A percentile compares a stretch with the other conserved stretches of the same genome.
phyloP scores from a whole-genome alignment of 1,140 invertebrate species.

The Macrosteles quadrilineatus region DNA sequence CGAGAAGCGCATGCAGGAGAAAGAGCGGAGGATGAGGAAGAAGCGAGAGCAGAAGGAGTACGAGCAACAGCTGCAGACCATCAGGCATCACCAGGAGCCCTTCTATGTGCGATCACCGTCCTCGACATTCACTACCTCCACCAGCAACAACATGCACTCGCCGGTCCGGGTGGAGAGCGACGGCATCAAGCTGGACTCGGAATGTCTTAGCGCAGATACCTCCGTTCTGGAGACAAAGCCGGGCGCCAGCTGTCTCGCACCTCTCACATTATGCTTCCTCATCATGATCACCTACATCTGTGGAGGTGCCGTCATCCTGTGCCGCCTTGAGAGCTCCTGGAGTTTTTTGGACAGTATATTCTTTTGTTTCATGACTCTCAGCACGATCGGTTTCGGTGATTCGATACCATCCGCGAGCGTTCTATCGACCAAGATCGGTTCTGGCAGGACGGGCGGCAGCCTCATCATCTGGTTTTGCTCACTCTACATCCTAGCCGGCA shows the following conservation, averaged over 20 bases:
- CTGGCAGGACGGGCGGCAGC: slow-evolving; percentile 52
- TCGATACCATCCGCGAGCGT: slow-evolving; percentile 68
- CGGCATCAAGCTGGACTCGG: slow-evolving; percentile 42
- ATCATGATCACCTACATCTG: slow-evolving; percentile 84
- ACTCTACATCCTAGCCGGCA: slow-evolving; percentile 92
- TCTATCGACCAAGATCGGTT: slow-evolving; percentile 44
- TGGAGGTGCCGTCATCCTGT: slow-evolving; percentile 84
- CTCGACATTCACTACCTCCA: slow-evolving; percentile 34
- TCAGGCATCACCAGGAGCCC: slow-evolving; percentile 69
- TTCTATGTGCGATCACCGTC: slow-evolving; percentile 65
- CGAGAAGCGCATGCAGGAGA: slow-evolving; percentile 74
- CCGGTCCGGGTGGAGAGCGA: slow-evolving; percentile 27
- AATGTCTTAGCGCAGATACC: slow-evolving; percentile 25
- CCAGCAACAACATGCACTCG: slow-evolving; percentile 29
- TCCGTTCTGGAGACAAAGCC: slow-evolving; percentile 39
- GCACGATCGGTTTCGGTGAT: slow-evolving; percentile 90
- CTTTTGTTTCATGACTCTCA: slow-evolving; percentile 92
- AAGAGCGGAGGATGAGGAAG: slow-evolving; percentile 72
- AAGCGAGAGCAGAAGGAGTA: slow-evolving; percentile 75
- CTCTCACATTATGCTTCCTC: slow-evolving; percentile 71
- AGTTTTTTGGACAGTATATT: slow-evolving; percentile 87
- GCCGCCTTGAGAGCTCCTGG: slow-evolving; percentile 69
- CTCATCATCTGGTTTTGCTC: slow-evolving; percentile 87
- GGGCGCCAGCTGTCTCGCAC: slow-evolving; percentile 73
- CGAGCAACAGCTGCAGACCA: slow-evolving; percentile 54